phyloP scores from a whole-genome alignment of 1,140 invertebrate genomes.

The Ridgeia piscesae region DNA sequence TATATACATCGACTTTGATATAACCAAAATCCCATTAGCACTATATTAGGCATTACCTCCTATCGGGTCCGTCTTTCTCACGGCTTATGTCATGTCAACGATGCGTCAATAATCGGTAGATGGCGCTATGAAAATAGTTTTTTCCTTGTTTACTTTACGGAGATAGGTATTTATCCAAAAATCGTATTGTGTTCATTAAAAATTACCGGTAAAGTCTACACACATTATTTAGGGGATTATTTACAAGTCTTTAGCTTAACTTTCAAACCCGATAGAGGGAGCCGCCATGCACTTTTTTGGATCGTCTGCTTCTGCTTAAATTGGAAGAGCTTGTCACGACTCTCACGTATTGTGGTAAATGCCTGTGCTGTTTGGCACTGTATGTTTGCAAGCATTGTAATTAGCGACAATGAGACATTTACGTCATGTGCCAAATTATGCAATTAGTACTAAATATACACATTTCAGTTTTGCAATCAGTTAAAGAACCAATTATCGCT shows the following conservation, averaged over 20 bases:
- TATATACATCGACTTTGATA: background rate
- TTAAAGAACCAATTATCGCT: too few relatives aligned
- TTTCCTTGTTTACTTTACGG: background rate
- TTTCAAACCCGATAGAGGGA: background rate
- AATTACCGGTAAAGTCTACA: background rate
- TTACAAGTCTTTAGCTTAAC: background rate
- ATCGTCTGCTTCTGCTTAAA: background rate
- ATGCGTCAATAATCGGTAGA: background rate
- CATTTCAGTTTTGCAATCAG: too few relatives aligned
- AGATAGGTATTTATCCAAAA: background rate
- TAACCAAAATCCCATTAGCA: too few relatives aligned
- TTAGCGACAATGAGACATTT: background rate
- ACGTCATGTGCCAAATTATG: background rate
- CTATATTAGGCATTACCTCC: too few relatives aligned
- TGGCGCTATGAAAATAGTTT: background rate
- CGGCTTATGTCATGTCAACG: background rate
- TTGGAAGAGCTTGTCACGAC: background rate
- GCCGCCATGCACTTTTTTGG: background rate
- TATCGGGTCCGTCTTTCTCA: too few relatives aligned
- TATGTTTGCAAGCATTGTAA: background rate
- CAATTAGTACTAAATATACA: too few relatives aligned
- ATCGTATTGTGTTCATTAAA: background rate
- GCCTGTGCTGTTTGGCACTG: too few relatives aligned
- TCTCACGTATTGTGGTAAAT: too few relatives aligned
- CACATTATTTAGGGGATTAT: too few relatives aligned